phyloP scores from a whole-genome alignment of 2,797 vertebrate genomes.

The Borostomias antarcticus region DNA sequence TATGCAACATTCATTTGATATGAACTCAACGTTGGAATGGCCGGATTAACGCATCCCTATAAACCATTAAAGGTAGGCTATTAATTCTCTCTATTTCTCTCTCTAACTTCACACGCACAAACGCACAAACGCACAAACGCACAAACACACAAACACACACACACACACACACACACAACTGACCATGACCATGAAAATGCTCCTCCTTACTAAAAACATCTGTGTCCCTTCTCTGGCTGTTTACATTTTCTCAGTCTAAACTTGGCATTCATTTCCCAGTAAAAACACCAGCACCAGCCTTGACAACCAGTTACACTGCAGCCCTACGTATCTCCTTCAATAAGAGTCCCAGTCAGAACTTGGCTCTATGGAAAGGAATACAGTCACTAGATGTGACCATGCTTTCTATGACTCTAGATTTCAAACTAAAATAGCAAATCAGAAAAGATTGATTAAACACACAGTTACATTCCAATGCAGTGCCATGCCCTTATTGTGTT shows the following conservation, averaged over 20 bases:
- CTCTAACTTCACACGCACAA: neutral
- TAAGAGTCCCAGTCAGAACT: neutral
- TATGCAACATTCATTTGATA: too few relatives aligned
- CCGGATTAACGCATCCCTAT: too few relatives aligned
- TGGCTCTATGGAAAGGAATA: neutral
- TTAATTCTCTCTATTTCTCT: too few relatives aligned
- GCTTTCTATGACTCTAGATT: neutral
- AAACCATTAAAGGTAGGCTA: too few relatives aligned
- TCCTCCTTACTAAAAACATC: slow-evolving; percentile 3
- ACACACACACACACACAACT: neutral
- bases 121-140: too few relatives aligned
- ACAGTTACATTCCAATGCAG: neutral
- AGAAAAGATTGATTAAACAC: neutral
- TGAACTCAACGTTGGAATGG: too few relatives aligned
- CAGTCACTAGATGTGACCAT: too few relatives aligned
- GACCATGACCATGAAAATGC: slow-evolving; percentile 4
- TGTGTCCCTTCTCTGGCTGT: neutral
- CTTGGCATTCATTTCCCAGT: neutral
- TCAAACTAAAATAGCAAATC: neutral
- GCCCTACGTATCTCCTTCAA: neutral
- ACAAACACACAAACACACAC: too few relatives aligned
- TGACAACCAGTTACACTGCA: neutral
- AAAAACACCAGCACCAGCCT: neutral
- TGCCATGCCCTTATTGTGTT: neutral
- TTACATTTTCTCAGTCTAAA: slow-evolving; percentile 29